Conservation (phyloP, 2,797 vertebrate species). For the Botia kubotai region DNA sequence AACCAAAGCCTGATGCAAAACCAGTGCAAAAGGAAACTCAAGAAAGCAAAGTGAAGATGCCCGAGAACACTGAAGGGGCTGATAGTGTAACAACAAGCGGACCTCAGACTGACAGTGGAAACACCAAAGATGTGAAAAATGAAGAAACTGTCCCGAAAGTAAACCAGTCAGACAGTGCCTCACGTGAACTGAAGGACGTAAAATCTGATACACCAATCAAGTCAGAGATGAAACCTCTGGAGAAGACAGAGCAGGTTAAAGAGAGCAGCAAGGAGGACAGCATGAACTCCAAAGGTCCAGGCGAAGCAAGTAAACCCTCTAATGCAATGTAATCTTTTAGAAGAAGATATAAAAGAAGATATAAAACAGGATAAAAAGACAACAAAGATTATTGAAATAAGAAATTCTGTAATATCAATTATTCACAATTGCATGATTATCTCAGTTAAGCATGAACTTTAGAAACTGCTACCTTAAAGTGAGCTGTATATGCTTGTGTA, state of each 20-base stretch:
- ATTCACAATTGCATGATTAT: conserved; percentile 29
- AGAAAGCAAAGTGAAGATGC: conserved; percentile 25
- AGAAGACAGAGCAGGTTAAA: conserved; percentile 41
- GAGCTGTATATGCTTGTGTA: conserved; percentile 32
- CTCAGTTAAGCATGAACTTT: conserved; percentile 37
- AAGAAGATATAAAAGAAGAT: neutral
- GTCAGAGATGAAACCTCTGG: conserved; percentile 4
- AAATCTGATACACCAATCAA: conserved; percentile 16
- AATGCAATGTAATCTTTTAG: conserved; percentile 4
- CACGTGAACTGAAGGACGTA: conserved; percentile 2
- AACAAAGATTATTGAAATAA: conserved; percentile 3
- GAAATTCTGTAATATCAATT: neutral
- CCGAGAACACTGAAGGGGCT: conserved; percentile 27
- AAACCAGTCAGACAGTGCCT: conserved; percentile 21
- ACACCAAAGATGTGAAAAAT: conserved; percentile 21
- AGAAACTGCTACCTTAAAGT: conserved; percentile 17
- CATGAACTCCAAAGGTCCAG: conserved; percentile 28
- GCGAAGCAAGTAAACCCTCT: conserved; percentile 13
- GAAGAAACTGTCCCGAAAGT: conserved; percentile 29
- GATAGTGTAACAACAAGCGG: neutral
- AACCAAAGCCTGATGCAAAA: conserved; percentile 39
- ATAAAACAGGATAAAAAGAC: conserved; percentile 19
- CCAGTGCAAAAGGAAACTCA: conserved; percentile 22
- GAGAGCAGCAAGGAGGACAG: conserved; percentile 22
- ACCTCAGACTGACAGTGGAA: conserved; percentile 16